Evolutionary conservation across 1,140 invertebrate species (phyloP).

Genomic region (Drosophila insularis): DNA sequence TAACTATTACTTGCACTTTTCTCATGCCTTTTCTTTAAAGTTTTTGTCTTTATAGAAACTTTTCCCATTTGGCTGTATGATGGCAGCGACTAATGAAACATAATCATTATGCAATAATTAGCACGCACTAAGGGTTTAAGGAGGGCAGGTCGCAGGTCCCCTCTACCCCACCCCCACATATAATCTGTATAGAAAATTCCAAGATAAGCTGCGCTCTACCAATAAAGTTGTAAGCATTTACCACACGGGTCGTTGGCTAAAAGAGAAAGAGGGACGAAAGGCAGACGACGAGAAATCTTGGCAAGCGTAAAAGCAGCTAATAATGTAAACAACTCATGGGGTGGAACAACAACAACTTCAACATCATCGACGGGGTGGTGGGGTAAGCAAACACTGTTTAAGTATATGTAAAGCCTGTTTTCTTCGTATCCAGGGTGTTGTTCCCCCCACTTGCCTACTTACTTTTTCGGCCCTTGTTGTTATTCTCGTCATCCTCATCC

Average conservation of each 20-base stretch:
- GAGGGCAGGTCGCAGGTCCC: neutral
- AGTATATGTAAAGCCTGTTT: conserved; percentile 18
- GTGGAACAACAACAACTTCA: conserved; percentile 10
- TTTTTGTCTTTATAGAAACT: conserved; percentile 31
- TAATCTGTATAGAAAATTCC: neutral
- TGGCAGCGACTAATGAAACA: conserved; percentile 62
- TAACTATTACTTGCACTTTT: conserved; percentile 72
- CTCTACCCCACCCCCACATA: neutral
- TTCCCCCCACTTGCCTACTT: conserved; percentile 19
- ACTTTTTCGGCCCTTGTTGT: neutral
- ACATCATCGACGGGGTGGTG: neutral
- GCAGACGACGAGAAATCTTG: conserved; percentile 42
- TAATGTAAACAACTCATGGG: conserved; percentile 69
- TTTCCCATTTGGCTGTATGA: conserved; percentile 41
- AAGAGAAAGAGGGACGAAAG: neutral
- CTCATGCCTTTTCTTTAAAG: conserved; percentile 43
- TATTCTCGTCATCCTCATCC: neutral
- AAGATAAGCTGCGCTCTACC: conserved; percentile 38
- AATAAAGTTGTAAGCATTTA: conserved; percentile 48
- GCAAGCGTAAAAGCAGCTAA: conserved; percentile 65
- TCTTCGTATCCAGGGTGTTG: conserved; percentile 3
- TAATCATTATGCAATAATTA: conserved; percentile 79
- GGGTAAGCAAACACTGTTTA: conserved; percentile 12
- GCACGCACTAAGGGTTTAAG: conserved; percentile 56
- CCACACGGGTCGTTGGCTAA: neutral